These are phyloP conservation scores for Odontothrips loti DNA, from an alignment of 2,888 invertebrate species.

Conservation along the genomic window DNA sequence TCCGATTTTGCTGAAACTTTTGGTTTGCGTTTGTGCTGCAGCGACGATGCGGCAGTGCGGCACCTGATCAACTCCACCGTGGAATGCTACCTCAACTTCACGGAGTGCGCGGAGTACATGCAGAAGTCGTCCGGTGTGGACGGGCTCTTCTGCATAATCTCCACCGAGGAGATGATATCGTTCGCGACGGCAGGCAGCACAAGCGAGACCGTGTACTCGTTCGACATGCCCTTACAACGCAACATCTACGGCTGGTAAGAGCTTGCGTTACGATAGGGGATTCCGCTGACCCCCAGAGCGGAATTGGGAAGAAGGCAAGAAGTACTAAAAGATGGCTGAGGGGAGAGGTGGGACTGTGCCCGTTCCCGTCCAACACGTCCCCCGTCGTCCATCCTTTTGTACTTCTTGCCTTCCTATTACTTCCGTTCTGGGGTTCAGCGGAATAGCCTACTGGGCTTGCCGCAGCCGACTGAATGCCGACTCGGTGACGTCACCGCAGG, in stretches of 20 bases:
- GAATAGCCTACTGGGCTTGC: too few species aligned
- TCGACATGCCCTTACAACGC: neutral
- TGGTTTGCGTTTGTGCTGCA: neutral
- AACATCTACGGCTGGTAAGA: neutral
- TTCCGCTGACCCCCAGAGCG: too few species aligned
- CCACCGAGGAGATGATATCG: neutral
- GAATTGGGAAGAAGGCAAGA: too few species aligned
- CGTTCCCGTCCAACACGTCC: too few species aligned
- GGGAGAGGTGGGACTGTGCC: too few species aligned
- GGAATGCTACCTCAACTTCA: neutral
- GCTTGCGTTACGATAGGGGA: too few species aligned
- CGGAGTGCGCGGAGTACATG: neutral
- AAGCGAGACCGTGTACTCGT: neutral
- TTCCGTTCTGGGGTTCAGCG: too few species aligned
- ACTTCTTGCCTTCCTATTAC: too few species aligned
- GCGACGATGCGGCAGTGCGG: neutral
- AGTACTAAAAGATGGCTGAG: too few species aligned
- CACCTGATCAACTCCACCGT: neutral
- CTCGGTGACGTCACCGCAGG: neutral
- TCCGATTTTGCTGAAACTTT: too few species aligned
- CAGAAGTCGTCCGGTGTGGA: neutral
- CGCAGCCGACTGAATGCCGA: too few species aligned
- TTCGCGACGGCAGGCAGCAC: neutral
- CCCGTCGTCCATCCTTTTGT: neutral
- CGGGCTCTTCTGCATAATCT: neutral